phyloP scores from a whole-genome alignment of 1,140 invertebrate species.

The Nomia melanderi region DNA sequence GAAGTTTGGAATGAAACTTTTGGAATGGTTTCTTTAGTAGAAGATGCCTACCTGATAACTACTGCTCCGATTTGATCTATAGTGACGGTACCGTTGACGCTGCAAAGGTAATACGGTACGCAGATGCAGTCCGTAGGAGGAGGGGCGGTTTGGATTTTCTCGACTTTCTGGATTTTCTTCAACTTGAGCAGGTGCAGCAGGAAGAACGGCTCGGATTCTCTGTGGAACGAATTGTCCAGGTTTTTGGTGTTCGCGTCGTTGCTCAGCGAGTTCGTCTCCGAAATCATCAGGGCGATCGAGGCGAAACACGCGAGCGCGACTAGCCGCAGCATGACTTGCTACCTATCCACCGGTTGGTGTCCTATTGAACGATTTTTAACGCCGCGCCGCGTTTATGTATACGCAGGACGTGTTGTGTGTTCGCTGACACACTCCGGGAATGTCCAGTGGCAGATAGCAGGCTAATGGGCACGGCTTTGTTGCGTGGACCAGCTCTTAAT shows the following conservation, averaged over 20 bases:
- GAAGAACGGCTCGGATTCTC: slow-evolving; percentile 35
- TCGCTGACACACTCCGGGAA: slow-evolving; percentile 44
- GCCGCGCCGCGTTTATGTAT: slow-evolving; percentile 52
- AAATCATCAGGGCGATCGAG: not conserved
- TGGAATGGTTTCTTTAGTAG: not conserved
- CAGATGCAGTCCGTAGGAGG: slow-evolving; percentile 72
- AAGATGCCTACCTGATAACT: slow-evolving; percentile 77
- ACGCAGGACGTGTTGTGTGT: slow-evolving; percentile 61
- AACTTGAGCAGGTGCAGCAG: slow-evolving; percentile 69
- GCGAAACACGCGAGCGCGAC: not conserved
- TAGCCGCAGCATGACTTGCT: slow-evolving; percentile 38
- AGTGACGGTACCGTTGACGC: slow-evolving; percentile 79
- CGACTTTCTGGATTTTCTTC: slow-evolving; percentile 64
- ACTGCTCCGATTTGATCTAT: slow-evolving; percentile 81
- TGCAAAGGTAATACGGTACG: slow-evolving; percentile 82
- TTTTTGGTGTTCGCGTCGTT: not conserved
- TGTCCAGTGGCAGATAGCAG: slow-evolving; percentile 37
- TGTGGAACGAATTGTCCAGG: slow-evolving; percentile 4
- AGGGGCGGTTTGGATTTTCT: slow-evolving; percentile 51
- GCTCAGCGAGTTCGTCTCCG: not conserved
- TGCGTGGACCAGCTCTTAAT: slow-evolving; percentile 17
- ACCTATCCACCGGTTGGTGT: slow-evolving; percentile 16
- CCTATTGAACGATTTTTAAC: slow-evolving; percentile 62
- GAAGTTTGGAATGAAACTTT: not conserved
- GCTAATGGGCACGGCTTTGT: slow-evolving; percentile 40